Percentiles rank a stretch among this genome's conserved stretches.
Conservation (phyloP, 2,888 invertebrate genomes). For the Melikaiella ostensackeni region DNA sequence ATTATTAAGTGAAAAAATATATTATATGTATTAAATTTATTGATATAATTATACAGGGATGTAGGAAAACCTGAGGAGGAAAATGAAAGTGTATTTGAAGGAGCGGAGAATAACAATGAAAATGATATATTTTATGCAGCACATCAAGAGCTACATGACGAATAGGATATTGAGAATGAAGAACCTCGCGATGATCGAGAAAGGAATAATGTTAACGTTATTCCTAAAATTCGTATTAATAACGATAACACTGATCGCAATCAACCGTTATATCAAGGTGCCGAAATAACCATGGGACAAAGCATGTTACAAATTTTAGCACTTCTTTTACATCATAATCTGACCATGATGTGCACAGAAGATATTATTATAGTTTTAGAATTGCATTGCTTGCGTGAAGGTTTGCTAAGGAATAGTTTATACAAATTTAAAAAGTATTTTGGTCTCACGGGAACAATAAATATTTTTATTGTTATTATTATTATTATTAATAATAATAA, state of each 20-base stretch:
- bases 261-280: constrained; percentile 41
- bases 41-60: constrained; percentile 7
- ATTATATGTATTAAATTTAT: neutral
- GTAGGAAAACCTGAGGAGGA: neutral
- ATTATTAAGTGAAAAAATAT: neutral
- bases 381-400: constrained; percentile 43
- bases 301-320: constrained; percentile 37
- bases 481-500: no score
- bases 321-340: neutral
- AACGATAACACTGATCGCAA: neutral
- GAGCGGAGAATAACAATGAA: neutral
- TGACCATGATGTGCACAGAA: constrained; percentile 22
- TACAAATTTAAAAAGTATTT: constrained; percentile 46
- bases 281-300: constrained; percentile 42
- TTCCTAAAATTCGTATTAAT: neutral
- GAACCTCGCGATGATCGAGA: neutral
- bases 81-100: neutral
- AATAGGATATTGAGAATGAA: neutral
- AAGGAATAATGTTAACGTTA: neutral
- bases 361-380: constrained; percentile 42
- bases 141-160: neutral
- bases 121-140: constrained; percentile 19
- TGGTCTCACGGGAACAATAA: neutral
- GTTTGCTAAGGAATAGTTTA: constrained; percentile 39
- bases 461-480: no score